These are phyloP conservation scores for Melangyna quadrimaculata DNA, from an alignment of 2,888 invertebrate genomes.

Conservation along the genomic window DNA sequence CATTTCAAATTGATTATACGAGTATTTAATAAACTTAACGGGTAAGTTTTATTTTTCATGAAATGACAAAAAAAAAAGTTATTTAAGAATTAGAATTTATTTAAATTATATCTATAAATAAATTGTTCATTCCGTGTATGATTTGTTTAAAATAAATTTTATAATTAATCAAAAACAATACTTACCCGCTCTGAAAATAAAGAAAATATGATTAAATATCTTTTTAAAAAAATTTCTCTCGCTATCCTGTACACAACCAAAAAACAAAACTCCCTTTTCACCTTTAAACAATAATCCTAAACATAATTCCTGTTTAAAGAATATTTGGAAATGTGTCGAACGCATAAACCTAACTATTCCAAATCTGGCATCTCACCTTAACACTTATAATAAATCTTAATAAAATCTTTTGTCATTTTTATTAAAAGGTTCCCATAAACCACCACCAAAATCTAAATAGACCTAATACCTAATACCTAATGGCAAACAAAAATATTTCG, in stretches of 20 bases:
- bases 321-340: neutral
- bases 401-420: neutral
- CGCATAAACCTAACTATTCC: neutral
- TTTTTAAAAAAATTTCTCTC: neutral
- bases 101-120: neutral
- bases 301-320: neutral
- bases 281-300: neutral
- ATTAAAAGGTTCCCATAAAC: neutral
- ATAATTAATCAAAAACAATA: slow-evolving; percentile 9
- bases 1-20: slow-evolving; percentile 49
- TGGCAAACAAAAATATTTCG: neutral
- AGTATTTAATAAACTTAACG: no score
- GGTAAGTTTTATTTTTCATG: no score
- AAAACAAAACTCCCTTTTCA: neutral
- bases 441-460: neutral
- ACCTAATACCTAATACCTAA: no score
- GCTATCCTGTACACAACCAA: neutral
- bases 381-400: slow-evolving; percentile 1
- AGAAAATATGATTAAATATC: neutral
- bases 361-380: neutral
- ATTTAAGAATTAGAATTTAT: neutral
- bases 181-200: slow-evolving; percentile 54
- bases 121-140: slow-evolving; percentile 41
- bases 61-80: neutral
- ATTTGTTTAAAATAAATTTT: neutral